Percentiles rank a stretch among this genome's conserved stretches.
Evolutionary conservation across 1,140 invertebrate species (phyloP).

Genomic region (Scaptomyza montana): DNA sequence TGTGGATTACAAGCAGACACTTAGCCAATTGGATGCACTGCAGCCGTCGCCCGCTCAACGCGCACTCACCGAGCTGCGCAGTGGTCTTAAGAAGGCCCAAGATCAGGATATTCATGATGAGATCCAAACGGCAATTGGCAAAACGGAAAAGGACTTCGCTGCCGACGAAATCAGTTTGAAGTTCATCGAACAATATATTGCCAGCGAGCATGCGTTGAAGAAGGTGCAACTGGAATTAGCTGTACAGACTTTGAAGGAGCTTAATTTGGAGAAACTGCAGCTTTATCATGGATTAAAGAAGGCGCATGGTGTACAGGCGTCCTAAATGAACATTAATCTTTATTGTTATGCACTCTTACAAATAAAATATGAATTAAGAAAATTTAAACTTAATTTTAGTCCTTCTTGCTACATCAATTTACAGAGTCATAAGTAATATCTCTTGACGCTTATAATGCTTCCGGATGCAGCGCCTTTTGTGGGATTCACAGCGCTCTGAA

Average conservation of each 20-base stretch:
- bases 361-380: constrained; percentile 5
- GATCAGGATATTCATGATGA: constrained; percentile 63
- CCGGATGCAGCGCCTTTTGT: constrained; percentile 38
- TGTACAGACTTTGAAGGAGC: constrained; percentile 87
- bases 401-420: not conserved
- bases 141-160: constrained; percentile 71
- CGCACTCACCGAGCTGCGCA: constrained; percentile 56
- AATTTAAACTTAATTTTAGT: not conserved
- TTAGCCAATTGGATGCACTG: constrained; percentile 76
- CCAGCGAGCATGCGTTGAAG: constrained; percentile 85
- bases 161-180: constrained; percentile 85
- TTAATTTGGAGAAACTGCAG: constrained; percentile 85
- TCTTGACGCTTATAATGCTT: constrained; percentile 14
- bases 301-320: constrained; percentile 86
- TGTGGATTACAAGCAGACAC: constrained; percentile 69
- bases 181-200: constrained; percentile 86
- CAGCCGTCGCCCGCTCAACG: constrained; percentile 52
- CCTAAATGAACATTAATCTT: constrained; percentile 19
- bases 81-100: constrained; percentile 11
- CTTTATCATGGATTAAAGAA: constrained; percentile 86
- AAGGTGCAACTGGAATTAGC: constrained; percentile 87
- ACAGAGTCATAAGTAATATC: not conserved
- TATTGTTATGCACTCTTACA: constrained; percentile 52
- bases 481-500: constrained; percentile 10
- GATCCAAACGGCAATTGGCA: constrained; percentile 76